A percentile compares a stretch with the other conserved stretches of the same genome.
phyloP scores from a whole-genome alignment of 2,888 invertebrate genomes.

The Leptinotarsa rubiginosa region DNA sequence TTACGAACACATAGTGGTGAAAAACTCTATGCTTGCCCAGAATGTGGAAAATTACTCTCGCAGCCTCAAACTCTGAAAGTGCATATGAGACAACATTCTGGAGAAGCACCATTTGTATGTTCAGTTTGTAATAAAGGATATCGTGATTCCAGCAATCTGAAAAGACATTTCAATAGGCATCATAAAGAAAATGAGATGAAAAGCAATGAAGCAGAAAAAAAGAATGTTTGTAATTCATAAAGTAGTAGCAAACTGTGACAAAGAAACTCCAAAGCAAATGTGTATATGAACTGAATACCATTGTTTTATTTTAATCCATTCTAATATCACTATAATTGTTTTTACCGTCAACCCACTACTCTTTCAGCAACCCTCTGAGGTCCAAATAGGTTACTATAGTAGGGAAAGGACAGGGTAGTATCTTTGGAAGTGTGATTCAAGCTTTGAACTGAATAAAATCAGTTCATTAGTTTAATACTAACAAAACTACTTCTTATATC shows the following conservation, averaged over 20 bases:
- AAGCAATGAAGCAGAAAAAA: not conserved
- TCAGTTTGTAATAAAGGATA: slow-evolving; percentile 56
- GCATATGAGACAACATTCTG: slow-evolving; percentile 61
- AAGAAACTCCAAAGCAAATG: too few species aligned
- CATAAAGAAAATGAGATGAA: slow-evolving; percentile 13
- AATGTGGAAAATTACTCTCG: slow-evolving; percentile 57
- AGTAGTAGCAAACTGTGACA: not conserved
- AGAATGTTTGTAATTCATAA: not conserved
- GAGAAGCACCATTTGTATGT: slow-evolving; percentile 58
- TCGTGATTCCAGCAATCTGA: slow-evolving; percentile 35
- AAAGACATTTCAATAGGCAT: slow-evolving; percentile 33
- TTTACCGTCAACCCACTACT: too few species aligned
- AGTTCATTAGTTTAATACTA: too few species aligned
- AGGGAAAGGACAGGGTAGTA: too few species aligned
- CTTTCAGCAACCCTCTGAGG: too few species aligned
- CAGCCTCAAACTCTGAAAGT: slow-evolving; percentile 51
- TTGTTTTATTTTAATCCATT: not conserved
- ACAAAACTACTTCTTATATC: too few species aligned
- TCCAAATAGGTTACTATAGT: too few species aligned
- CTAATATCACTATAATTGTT: too few species aligned
- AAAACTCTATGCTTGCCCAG: slow-evolving; percentile 59
- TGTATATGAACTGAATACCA: too few species aligned
- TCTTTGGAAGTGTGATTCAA: too few species aligned
- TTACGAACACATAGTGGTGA: slow-evolving; percentile 61
- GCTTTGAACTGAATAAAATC: too few species aligned